Evolutionary conservation across 2,888 invertebrate genomes (phyloP).

Genomic region (Heteropelma amictum): DNA sequence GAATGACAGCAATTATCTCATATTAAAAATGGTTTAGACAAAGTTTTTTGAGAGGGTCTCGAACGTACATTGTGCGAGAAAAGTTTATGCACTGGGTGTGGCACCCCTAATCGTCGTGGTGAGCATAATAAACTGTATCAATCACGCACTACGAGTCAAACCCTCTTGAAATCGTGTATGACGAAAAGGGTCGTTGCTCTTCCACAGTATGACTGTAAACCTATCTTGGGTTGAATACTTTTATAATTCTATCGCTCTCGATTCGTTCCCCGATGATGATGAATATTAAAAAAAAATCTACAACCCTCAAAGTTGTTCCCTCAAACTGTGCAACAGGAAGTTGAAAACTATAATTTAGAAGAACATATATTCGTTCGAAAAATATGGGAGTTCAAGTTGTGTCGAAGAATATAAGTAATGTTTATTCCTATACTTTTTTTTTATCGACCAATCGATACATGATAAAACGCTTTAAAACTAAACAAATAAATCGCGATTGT

Average conservation of each 20-base stretch:
- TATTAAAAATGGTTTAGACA: slow-evolving; percentile 30
- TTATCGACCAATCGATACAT: too few relatives aligned
- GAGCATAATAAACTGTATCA: slow-evolving; percentile 31
- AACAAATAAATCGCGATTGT: background rate
- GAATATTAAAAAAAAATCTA: too few relatives aligned
- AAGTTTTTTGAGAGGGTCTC: slow-evolving; percentile 28
- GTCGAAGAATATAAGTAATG: too few relatives aligned
- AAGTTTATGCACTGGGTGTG: slow-evolving; percentile 24
- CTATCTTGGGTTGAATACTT: slow-evolving; percentile 19
- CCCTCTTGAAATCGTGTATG: slow-evolving; percentile 14
- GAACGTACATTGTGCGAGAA: background rate
- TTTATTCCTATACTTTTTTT: too few relatives aligned
- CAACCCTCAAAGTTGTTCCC: too few relatives aligned
- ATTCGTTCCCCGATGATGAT: background rate
- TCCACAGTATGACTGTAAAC: background rate
- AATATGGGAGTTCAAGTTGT: too few relatives aligned
- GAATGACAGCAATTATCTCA: too few relatives aligned
- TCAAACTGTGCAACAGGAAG: too few relatives aligned
- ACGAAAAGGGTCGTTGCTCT: slow-evolving; percentile 39
- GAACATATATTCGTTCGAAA: too few relatives aligned
- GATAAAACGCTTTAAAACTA: too few relatives aligned
- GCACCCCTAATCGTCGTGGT: slow-evolving; percentile 46
- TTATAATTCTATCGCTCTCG: background rate
- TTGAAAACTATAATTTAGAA: too few relatives aligned
- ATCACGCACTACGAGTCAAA: slow-evolving; percentile 39